phyloP scores from a whole-genome alignment of 1,140 invertebrate species.

The Hypsibius dujardini region DNA sequence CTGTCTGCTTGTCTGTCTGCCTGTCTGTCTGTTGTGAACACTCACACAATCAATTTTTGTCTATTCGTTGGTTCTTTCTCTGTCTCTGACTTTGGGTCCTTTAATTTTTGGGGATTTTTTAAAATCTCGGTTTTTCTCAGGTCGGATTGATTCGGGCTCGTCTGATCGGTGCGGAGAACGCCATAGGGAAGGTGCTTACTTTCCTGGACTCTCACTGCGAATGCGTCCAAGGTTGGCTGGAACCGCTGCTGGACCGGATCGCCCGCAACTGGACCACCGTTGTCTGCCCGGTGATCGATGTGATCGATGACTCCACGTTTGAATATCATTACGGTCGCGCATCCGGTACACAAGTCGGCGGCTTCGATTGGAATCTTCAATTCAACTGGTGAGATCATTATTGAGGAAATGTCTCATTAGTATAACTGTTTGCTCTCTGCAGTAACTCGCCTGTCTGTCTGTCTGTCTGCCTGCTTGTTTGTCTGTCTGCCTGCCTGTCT shows the following conservation, averaged over 20 bases:
- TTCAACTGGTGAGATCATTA: constrained; percentile 51
- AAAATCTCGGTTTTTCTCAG: constrained; percentile 29
- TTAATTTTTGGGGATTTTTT: not conserved
- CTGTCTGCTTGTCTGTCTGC: too few relatives aligned
- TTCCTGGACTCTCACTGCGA: constrained; percentile 98
- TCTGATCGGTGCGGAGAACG: constrained; percentile 61
- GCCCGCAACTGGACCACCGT: constrained; percentile 64
- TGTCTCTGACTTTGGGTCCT: not conserved
- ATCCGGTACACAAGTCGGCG: constrained; percentile 68
- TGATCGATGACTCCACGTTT: constrained; percentile 79
- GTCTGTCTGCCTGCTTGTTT: too few relatives aligned
- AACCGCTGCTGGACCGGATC: constrained; percentile 80
- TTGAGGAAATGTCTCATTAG: too few relatives aligned
- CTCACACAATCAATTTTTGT: too few relatives aligned
- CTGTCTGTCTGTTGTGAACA: not conserved
- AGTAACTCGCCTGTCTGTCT: too few relatives aligned
- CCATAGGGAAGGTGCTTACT: constrained; percentile 72
- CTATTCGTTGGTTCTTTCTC: too few relatives aligned
- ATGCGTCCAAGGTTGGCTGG: constrained; percentile 84
- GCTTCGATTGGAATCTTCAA: constrained; percentile 82
- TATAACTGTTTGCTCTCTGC: too few relatives aligned
- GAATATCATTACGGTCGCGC: constrained; percentile 73
- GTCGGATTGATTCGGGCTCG: constrained; percentile 73
- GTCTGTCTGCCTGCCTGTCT: too few relatives aligned
- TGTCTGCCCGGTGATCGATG: constrained; percentile 86